phyloP scores from a whole-genome alignment of 2,888 invertebrate genomes.

The Mythimna pallens region DNA sequence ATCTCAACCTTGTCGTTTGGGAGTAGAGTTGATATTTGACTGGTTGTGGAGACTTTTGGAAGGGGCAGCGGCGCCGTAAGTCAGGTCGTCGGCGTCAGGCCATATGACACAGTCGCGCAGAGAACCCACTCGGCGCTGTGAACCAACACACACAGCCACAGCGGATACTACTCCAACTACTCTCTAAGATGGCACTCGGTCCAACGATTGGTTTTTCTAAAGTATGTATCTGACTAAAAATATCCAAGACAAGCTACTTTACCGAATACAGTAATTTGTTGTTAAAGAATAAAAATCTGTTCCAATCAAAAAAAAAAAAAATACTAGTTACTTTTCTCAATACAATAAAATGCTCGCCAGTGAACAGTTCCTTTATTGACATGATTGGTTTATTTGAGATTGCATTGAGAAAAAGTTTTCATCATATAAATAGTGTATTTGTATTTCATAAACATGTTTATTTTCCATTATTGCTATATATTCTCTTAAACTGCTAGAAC shows the following conservation, averaged over 20 bases:
- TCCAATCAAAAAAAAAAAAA: no score
- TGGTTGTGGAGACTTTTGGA: conserved; percentile 13
- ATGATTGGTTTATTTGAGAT: not conserved
- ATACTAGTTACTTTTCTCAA: no score
- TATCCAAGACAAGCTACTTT: no score
- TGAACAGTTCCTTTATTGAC: no score
- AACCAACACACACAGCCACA: not conserved
- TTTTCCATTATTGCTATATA: not conserved
- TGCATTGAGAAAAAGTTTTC: not conserved
- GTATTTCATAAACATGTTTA: not conserved
- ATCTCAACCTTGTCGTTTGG: conserved; percentile 14
- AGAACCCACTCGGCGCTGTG: conserved; percentile 1
- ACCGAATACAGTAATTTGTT: no score
- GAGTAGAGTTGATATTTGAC: conserved; percentile 35
- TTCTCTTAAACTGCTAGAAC: not conserved
- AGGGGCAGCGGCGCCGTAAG: conserved; percentile 43
- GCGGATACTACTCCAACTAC: no score
- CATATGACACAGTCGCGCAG: conserved; percentile 8
- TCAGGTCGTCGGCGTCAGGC: conserved; percentile 44
- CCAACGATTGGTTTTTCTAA: not conserved
- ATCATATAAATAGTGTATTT: not conserved
- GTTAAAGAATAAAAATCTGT: no score
- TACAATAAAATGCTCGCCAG: no score
- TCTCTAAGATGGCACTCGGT: no score
- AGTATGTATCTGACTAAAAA: not conserved